These are phyloP conservation scores for Drosophila planitibia DNA, from an alignment of 2,888 invertebrate species.

Conservation along the genomic window DNA sequence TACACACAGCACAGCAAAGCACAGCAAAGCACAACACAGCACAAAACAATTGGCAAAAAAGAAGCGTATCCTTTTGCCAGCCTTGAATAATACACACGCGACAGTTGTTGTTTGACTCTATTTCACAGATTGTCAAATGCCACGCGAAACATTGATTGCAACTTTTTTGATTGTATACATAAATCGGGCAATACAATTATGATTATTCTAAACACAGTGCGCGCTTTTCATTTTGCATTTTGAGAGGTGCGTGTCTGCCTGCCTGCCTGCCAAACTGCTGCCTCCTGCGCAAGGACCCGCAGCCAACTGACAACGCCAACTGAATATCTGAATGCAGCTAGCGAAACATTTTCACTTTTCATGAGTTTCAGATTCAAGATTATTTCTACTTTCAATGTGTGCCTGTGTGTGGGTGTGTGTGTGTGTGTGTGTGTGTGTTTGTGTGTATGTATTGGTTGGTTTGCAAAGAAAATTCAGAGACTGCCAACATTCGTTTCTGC, in stretches of 20 bases:
- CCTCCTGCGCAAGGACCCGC: conserved; percentile 78
- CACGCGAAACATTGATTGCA: conserved; percentile 20
- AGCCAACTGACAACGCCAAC: conserved; percentile 75
- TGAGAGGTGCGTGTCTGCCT: conserved; percentile 5
- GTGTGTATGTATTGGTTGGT: conserved; percentile 11
- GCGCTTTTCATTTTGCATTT: conserved; percentile 48
- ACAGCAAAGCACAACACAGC: conserved; percentile 16
- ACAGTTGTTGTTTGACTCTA: conserved; percentile 44
- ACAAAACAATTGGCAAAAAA: conserved; percentile 43
- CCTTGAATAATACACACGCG: conserved; percentile 62
- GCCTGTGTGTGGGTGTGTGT: conserved; percentile 43
- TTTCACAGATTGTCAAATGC: conserved; percentile 24
- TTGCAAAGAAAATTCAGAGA: conserved; percentile 54
- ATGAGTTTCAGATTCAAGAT: conserved; percentile 74
- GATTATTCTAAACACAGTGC: conserved; percentile 34
- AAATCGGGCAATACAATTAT: conserved; percentile 16
- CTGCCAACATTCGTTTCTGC: conserved; percentile 72
- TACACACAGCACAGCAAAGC: conserved; percentile 56
- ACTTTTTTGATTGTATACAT: conserved; percentile 12
- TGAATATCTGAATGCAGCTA: conserved; percentile 75
- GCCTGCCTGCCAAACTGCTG: conserved; percentile 44
- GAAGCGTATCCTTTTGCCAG: conserved; percentile 40
- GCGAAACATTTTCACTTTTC: conserved; percentile 76
- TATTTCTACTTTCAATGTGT: conserved; percentile 49
- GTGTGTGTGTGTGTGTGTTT: conserved; percentile 48